Evolutionary conservation across 2,888 invertebrate species (phyloP).

Genomic region (Oscheius onirici): DNA sequence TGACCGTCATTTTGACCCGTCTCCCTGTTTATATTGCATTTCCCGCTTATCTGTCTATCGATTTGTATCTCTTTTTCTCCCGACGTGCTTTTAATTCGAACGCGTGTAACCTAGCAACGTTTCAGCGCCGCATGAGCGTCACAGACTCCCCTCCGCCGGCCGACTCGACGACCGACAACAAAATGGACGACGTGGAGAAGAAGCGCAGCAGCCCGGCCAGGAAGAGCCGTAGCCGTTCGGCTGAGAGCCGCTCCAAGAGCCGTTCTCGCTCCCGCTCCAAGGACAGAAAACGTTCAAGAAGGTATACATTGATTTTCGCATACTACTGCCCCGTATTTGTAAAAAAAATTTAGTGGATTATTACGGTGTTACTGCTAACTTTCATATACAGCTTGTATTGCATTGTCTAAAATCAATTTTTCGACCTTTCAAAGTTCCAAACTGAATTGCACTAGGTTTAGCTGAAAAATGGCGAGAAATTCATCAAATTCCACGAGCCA

Average conservation of each 20-base stretch:
- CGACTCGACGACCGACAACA: background rate
- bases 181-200: conserved; percentile 15
- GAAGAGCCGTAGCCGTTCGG: conserved; percentile 14
- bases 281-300: conserved; percentile 29
- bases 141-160: conserved; percentile 13
- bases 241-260: conserved; percentile 24
- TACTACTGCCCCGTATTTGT: background rate
- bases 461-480: too few relatives aligned
- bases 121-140: conserved; percentile 13
- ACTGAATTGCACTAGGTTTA: too few relatives aligned
- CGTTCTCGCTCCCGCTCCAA: conserved; percentile 19
- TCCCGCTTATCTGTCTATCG: background rate
- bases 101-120: conserved; percentile 20
- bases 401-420: too few relatives aligned
- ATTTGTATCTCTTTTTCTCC: background rate
- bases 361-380: background rate
- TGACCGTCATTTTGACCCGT: background rate
- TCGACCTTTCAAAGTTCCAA: too few relatives aligned
- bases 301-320: background rate
- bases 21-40: background rate
- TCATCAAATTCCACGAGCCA: too few relatives aligned
- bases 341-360: background rate
- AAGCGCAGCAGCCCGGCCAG: background rate
- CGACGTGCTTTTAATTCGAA: background rate
- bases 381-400: background rate